A percentile compares a stretch with the other conserved stretches of the same genome.
Evolutionary conservation across 2,797 vertebrate genomes (phyloP).

Genomic region (Sphenodon punctatus): DNA sequence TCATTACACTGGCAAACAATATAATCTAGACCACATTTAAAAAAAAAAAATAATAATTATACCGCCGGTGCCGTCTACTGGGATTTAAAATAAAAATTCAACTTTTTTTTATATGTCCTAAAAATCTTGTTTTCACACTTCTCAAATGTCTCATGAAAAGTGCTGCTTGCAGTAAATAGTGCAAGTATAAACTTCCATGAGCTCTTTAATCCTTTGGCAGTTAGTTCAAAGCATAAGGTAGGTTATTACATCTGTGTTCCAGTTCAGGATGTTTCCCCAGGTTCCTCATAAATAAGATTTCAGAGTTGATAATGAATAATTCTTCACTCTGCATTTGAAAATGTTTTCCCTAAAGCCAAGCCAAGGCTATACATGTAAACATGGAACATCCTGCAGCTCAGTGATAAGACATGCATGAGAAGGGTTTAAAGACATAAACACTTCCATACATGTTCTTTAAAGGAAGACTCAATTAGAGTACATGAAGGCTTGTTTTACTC

Average conservation of each 20-base stretch:
- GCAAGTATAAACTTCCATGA: constrained; percentile 25
- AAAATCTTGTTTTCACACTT: background rate
- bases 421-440: background rate
- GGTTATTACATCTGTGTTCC: constrained; percentile 40
- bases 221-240: constrained; percentile 45
- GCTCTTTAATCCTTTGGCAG: constrained; percentile 47
- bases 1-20: background rate
- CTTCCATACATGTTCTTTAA: background rate
- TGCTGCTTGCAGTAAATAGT: constrained; percentile 16
- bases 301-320: constrained; percentile 40
- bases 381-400: background rate
- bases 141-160: background rate
- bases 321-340: background rate
- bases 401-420: background rate
- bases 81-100: background rate
- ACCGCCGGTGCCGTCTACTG: no score
- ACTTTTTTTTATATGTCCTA: background rate
- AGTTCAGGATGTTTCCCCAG: constrained; percentile 40
- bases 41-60: background rate
- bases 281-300: constrained; percentile 59
- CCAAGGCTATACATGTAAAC: constrained; percentile 1
- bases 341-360: background rate
- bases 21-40: background rate
- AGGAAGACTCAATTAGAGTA: background rate
- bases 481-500: background rate